Conservation (phyloP, 2,113 vertebrate species). For the Syngnathus floridae region DNA sequence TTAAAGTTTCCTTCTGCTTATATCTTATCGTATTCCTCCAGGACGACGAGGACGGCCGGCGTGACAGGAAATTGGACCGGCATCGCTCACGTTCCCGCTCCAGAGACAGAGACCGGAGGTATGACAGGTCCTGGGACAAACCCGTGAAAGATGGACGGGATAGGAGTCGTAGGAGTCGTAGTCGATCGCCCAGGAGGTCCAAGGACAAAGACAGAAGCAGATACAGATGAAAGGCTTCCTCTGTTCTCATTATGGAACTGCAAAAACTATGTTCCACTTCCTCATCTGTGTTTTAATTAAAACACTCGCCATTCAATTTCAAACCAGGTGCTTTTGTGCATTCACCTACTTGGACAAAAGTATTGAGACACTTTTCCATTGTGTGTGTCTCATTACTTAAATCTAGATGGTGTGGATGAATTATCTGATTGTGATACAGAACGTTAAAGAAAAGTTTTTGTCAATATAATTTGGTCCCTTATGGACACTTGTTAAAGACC, state of each 20-base stretch:
- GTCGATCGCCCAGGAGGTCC: slow-evolving; percentile 77
- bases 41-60: slow-evolving; percentile 67
- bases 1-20: not conserved
- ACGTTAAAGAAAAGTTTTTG: too few species aligned
- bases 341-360: not conserved
- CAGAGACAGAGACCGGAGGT: slow-evolving; percentile 70
- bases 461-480: too few species aligned
- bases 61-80: slow-evolving; percentile 65
- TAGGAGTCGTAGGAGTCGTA: slow-evolving; percentile 67
- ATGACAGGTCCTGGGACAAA: slow-evolving; percentile 50
- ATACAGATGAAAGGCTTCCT: slow-evolving; percentile 62
- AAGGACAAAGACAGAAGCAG: slow-evolving; percentile 81
- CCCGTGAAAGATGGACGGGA: slow-evolving; percentile 71
- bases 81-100: slow-evolving; percentile 66
- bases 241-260: not conserved
- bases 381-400: too few species aligned
- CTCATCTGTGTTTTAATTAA: not conserved
- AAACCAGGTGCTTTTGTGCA: too few species aligned
- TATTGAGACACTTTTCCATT: not conserved
- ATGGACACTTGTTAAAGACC: too few species aligned
- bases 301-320: too few species aligned
- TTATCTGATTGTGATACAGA: too few species aligned
- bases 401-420: too few species aligned
- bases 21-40: slow-evolving; percentile 19
- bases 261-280: not conserved